phyloP scores from a whole-genome alignment of 2,888 invertebrate genomes.

The Xylota sylvarum region DNA sequence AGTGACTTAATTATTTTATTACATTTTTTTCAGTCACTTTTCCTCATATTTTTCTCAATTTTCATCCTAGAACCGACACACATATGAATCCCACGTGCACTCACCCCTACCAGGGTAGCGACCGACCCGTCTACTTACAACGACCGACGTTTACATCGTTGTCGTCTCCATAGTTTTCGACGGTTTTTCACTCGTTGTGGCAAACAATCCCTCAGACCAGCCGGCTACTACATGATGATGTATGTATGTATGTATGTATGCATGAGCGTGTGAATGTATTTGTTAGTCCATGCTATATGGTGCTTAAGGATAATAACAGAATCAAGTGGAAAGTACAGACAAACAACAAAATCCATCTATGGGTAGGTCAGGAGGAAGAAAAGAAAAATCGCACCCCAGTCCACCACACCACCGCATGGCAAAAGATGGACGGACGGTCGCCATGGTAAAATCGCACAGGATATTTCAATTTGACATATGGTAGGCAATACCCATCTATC shows the following conservation, averaged over 20 bases:
- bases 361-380: constrained; percentile 71
- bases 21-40: constrained; percentile 25
- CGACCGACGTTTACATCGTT: constrained; percentile 26
- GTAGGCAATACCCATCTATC: not conserved
- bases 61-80: constrained; percentile 48
- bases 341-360: constrained; percentile 67
- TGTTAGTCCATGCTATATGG: constrained; percentile 7
- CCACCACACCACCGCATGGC: constrained; percentile 13
- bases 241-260: not conserved
- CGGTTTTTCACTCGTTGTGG: constrained; percentile 6
- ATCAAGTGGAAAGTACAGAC: constrained; percentile 52
- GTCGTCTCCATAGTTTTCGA: constrained; percentile 70
- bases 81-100: constrained; percentile 51
- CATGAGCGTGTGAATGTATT: constrained; percentile 1
- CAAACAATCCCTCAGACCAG: constrained; percentile 45
- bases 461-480: constrained; percentile 48
- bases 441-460: constrained; percentile 14
- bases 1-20: constrained; percentile 71
- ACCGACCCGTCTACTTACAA: constrained; percentile 23
- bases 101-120: constrained; percentile 10
- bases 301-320: constrained; percentile 44
- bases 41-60: constrained; percentile 47
- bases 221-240: constrained; percentile 37
- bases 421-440: constrained; percentile 38
- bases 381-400: constrained; percentile 26